Base-by-base conservation (phyloP, 2,113 vertebrate genomes). In the Chloebia gouldiae region DNA sequence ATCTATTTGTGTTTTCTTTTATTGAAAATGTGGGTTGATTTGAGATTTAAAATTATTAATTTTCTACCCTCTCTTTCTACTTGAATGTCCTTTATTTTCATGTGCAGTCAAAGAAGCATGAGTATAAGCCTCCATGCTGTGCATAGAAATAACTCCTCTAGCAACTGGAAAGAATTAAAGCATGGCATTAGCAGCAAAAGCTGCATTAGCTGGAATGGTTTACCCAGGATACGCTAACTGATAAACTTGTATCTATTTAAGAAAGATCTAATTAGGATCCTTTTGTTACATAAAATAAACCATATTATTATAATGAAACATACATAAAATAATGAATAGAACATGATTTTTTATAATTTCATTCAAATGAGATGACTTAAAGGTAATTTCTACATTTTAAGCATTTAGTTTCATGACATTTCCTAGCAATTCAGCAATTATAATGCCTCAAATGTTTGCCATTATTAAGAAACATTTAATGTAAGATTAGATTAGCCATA, bases 81-180 rank as follows among this genome's bases (percentile, higher is more conserved):
- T 95, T 94, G 65, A 84, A 83, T 86, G 78, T 95, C 86, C 86
- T 96, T 93, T 94, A 83, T 93, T 93, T 94, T 94, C 78, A 65
- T 96, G 92, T 94, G 92, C 94, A 95, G 59, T 89, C 93, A 91
- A 90, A 96, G 88, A 95, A 90, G 68, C 90, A 66, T 81, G 82
- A 90, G 49, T 87, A 45, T 95, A 81, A 94, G 83, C 91, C 78
- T 94, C 69, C 95, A 95, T 94, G 95, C 95, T 97, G 95, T 93
- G 93, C 2, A 1, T 86, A 73, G 96, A 93, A 95, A 91, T 96
- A 96, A 94, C 71, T 96, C 71, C 60, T 92, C 50, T 57, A 80
- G 91, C 83, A 95, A 91, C 53, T 75, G 79, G 81, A 81, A 93
- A 86, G 92, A 96, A 94, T 95, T 96, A 92, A 95, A 95, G 81